phyloP scores from a whole-genome alignment of 1,140 invertebrate species.

The Saxidomus purpurata region DNA sequence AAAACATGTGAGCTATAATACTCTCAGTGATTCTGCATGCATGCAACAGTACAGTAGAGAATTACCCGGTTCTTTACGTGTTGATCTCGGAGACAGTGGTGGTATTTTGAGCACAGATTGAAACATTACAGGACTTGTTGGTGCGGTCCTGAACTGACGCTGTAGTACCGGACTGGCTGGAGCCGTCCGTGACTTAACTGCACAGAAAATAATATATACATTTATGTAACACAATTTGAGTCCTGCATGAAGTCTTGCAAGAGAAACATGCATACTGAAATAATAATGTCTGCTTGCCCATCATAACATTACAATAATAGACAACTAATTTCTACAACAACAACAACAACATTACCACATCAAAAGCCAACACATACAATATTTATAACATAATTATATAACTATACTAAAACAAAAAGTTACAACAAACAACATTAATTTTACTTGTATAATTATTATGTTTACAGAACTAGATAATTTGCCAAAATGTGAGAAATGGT shows the following conservation, averaged over 20 bases:
- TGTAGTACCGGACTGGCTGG: conserved; percentile 53
- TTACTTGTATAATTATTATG: too few species aligned
- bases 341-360: conserved; percentile 24
- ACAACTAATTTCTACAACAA: background rate
- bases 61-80: conserved; percentile 49
- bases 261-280: too few species aligned
- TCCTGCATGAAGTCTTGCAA: too few species aligned
- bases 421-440: too few species aligned
- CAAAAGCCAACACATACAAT: conserved; percentile 7
- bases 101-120: conserved; percentile 61
- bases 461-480: too few species aligned
- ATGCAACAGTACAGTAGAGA: background rate
- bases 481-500: too few species aligned
- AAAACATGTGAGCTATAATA: too few species aligned
- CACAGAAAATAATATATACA: conserved; percentile 25
- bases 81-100: conserved; percentile 55
- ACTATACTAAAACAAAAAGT: too few species aligned
- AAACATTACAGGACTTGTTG: conserved; percentile 64
- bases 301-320: too few species aligned
- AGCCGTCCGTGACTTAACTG: conserved; percentile 56
- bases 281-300: too few species aligned
- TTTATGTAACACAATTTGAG: background rate
- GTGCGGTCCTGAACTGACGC: conserved; percentile 47
- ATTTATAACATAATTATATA: too few species aligned
- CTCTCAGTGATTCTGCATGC: conserved; percentile 31